These are phyloP conservation scores for Anastrepha ludens DNA, from an alignment of 1,140 invertebrate species.

Conservation along the genomic window DNA sequence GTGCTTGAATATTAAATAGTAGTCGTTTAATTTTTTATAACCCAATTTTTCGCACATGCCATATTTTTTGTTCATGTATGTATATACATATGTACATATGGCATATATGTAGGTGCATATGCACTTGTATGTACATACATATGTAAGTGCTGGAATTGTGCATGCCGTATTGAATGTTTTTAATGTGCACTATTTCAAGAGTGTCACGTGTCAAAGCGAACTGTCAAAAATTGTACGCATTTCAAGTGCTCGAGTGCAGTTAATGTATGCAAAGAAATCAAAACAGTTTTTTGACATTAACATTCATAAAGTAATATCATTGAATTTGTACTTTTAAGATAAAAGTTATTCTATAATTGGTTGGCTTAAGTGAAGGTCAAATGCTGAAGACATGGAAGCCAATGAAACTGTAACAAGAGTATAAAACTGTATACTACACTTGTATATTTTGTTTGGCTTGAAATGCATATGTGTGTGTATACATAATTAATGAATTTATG, in stretches of 20 bases:
- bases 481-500: too few relatives aligned
- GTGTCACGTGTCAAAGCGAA: conserved; percentile 39
- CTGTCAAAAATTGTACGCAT: not conserved
- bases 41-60: too few relatives aligned
- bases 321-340: conserved; percentile 39
- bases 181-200: not conserved
- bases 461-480: too few relatives aligned
- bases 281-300: not conserved
- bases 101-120: not conserved
- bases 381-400: not conserved
- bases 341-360: conserved; percentile 23
- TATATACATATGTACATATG: not conserved
- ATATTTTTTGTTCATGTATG: not conserved
- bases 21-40: too few relatives aligned
- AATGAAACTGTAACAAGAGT: not conserved
- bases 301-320: not conserved
- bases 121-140: too few relatives aligned
- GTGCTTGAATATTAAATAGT: too few relatives aligned
- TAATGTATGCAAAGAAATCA: not conserved
- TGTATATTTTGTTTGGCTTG: too few relatives aligned
- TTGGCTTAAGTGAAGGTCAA: conserved; percentile 7
- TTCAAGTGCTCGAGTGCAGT: conserved; percentile 5
- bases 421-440: too few relatives aligned
- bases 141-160: not conserved
- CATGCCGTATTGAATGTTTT: not conserved